These are phyloP conservation scores for Ferdinandea cuprea DNA, from an alignment of 2,888 invertebrate genomes.

Conservation along the genomic window DNA sequence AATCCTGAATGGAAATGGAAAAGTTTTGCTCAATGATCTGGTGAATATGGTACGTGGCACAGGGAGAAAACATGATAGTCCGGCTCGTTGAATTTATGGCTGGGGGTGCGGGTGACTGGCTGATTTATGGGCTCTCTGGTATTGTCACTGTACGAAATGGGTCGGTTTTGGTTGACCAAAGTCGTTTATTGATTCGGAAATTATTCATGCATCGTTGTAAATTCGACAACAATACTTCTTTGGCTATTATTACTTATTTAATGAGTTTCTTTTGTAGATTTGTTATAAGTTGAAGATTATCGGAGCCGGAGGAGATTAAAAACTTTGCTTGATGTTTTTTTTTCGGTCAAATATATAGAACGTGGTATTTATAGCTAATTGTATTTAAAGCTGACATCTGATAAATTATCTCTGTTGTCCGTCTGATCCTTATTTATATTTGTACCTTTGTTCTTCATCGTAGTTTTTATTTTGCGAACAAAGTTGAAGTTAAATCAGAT, in stretches of 20 bases:
- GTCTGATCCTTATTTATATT: no score
- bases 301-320: not conserved
- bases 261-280: not conserved
- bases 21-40: not conserved
- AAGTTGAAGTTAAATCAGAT: no score
- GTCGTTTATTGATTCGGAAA: slow-evolving; percentile 57
- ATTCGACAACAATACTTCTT: slow-evolving; percentile 9
- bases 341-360: not conserved
- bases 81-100: slow-evolving; percentile 14
- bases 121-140: slow-evolving; percentile 64
- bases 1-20: not conserved
- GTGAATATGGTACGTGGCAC: not conserved
- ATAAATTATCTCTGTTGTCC: no score
- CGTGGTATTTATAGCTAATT: no score
- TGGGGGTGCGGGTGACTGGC: not conserved
- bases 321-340: not conserved
- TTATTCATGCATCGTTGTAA: slow-evolving; percentile 62
- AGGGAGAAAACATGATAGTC: not conserved
- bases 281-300: not conserved
- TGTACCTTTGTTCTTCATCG: no score
- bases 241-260: not conserved
- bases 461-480: no score
- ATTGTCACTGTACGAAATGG: slow-evolving; percentile 60
- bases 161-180: slow-evolving; percentile 46
- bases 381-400: no score